Conservation (phyloP, 2,888 invertebrate genomes). For the Ochlodes sylvanus region DNA sequence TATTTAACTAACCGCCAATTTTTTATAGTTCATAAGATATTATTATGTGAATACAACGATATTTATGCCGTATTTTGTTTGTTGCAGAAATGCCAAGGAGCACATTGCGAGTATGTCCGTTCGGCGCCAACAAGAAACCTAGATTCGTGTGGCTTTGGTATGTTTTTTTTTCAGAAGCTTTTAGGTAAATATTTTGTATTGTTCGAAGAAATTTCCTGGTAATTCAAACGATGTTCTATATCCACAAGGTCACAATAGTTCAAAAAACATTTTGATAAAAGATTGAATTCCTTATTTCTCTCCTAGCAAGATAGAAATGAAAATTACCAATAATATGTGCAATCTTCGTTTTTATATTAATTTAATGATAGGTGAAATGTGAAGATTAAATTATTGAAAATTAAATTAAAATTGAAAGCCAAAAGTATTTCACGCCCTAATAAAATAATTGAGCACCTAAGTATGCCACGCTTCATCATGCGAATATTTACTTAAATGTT, state of each 20-base stretch:
- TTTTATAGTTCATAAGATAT: too few relatives aligned
- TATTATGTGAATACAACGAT: background rate
- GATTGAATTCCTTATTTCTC: too few relatives aligned
- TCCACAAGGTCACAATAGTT: too few relatives aligned
- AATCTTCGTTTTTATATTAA: too few relatives aligned
- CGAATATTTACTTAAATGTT: background rate
- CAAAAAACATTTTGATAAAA: too few relatives aligned
- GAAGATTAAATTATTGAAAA: too few relatives aligned
- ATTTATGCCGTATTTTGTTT: conserved; percentile 38
- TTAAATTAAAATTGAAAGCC: background rate
- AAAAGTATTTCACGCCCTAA: background rate
- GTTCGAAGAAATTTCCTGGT: too few relatives aligned
- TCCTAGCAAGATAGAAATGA: too few relatives aligned
- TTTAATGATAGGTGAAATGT: too few relatives aligned
- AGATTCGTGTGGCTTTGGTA: conserved; percentile 87
- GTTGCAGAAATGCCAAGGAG: conserved; percentile 77
- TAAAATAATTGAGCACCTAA: conserved; percentile 1
- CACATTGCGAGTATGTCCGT: conserved; percentile 87
- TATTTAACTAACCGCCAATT: background rate
- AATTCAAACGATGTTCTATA: too few relatives aligned
- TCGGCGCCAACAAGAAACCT: conserved; percentile 88
- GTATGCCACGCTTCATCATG: background rate
- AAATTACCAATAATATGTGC: too few relatives aligned
- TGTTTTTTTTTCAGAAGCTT: conserved; percentile 55
- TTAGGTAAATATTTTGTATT: background rate